A percentile compares a stretch with the other conserved stretches of the same genome.
Evolutionary conservation across 2,113 vertebrate species (phyloP).

Genomic region (Marmota flaviventris): DNA sequence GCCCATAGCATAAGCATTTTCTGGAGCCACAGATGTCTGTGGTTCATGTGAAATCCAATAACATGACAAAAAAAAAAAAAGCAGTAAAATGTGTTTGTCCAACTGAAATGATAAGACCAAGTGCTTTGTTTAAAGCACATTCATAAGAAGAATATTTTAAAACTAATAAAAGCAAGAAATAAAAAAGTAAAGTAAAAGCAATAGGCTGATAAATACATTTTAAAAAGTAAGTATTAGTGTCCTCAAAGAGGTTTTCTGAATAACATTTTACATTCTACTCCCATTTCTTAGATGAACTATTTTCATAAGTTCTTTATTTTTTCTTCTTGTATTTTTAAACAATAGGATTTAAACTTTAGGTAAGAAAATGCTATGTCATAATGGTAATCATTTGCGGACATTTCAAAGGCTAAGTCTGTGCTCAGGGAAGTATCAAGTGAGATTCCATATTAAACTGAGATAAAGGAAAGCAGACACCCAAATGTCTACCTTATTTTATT

Average conservation of each 20-base stretch:
- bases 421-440: neutral
- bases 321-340: neutral
- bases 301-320: neutral
- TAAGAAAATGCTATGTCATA: neutral
- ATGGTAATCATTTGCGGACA: neutral
- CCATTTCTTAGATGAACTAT: neutral
- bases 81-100: neutral
- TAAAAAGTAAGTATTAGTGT: neutral
- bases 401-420: neutral
- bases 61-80: neutral
- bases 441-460: neutral
- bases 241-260: neutral
- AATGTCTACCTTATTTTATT: neutral
- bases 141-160: neutral
- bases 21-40: neutral
- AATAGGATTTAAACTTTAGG: neutral
- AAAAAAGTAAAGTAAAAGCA: neutral
- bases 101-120: neutral
- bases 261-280: neutral
- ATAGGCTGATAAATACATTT: neutral
- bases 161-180: neutral
- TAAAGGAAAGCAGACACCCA: neutral
- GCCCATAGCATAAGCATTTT: neutral
- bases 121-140: neutral
- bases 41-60: neutral